Percentiles rank a stretch among this genome's conserved stretches.
Conservation (phyloP, 2,797 vertebrate species). For the Centropyge bicolor region DNA sequence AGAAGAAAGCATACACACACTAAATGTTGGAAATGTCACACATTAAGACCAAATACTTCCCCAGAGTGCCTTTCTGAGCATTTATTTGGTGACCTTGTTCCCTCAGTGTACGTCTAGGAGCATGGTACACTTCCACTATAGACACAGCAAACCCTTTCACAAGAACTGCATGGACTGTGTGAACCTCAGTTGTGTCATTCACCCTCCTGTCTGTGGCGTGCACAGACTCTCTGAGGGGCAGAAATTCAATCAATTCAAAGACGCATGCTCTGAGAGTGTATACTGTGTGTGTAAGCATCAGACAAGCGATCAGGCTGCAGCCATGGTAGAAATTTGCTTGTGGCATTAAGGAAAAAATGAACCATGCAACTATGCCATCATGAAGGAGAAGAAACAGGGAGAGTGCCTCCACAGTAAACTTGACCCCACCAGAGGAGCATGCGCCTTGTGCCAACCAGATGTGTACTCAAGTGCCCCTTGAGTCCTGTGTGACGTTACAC, state of each 20-base stretch:
- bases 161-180: slow-evolving; percentile 41
- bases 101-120: slow-evolving; percentile 58
- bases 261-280: neutral
- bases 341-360: neutral
- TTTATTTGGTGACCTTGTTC: slow-evolving; percentile 66
- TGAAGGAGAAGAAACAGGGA: neutral
- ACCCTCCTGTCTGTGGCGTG: neutral
- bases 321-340: neutral
- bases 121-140: slow-evolving; percentile 51
- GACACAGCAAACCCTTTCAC: slow-evolving; percentile 73
- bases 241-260: neutral
- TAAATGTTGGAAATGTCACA: neutral
- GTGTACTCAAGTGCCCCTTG: neutral
- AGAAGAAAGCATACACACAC: neutral
- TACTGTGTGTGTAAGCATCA: neutral
- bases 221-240: neutral
- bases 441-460: neutral
- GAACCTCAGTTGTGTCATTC: slow-evolving; percentile 12
- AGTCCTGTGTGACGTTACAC: neutral
- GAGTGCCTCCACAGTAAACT: neutral
- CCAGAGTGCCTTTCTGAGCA: slow-evolving; percentile 5
- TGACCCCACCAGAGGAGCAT: neutral
- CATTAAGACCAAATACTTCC: slow-evolving; percentile 23
- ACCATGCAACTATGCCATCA: neutral
- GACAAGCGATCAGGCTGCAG: neutral